phyloP scores from a whole-genome alignment of 1,140 invertebrate genomes.

The Drosophila kurseongensis region DNA sequence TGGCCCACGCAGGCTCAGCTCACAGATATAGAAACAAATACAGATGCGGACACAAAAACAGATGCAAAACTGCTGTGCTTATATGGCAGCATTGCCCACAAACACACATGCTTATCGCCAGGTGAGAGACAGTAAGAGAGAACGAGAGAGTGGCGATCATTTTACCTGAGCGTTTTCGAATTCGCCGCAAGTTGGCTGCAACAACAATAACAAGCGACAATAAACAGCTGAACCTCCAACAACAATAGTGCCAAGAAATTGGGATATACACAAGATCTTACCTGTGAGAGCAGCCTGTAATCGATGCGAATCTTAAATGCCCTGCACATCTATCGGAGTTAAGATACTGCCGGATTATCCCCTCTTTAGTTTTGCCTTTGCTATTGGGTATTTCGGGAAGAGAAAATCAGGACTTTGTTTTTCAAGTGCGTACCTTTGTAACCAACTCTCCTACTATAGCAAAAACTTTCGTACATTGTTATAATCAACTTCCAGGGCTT shows the following conservation, averaged over 20 bases:
- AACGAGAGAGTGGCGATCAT: conserved; percentile 5
- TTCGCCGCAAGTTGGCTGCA: conserved; percentile 57
- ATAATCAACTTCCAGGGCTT: too few species aligned
- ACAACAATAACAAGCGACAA: conserved; percentile 22
- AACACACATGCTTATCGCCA: conserved; percentile 25
- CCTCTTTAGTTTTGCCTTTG: conserved; percentile 23
- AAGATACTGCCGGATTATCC: conserved; percentile 49
- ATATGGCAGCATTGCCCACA: conserved; percentile 71
- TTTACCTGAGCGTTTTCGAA: conserved; percentile 57
- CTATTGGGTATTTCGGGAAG: background rate
- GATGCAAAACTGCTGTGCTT: conserved; percentile 47
- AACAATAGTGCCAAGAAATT: conserved; percentile 55
- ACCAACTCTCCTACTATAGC: too few species aligned
- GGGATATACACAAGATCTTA: conserved; percentile 73
- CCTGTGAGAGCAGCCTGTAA: conserved; percentile 41
- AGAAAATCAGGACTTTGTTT: background rate
- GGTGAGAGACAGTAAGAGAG: conserved; percentile 6
- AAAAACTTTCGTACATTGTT: too few species aligned
- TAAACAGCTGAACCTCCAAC: conserved; percentile 1
- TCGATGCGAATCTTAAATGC: conserved; percentile 61
- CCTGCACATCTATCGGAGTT: conserved; percentile 53
- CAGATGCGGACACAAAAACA: conserved; percentile 11
- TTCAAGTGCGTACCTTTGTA: background rate
- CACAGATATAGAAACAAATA: conserved; percentile 15
- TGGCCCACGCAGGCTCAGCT: conserved; percentile 71